Evolutionary conservation across 1,140 invertebrate species (phyloP).

Genomic region (Drosophila miranda): DNA sequence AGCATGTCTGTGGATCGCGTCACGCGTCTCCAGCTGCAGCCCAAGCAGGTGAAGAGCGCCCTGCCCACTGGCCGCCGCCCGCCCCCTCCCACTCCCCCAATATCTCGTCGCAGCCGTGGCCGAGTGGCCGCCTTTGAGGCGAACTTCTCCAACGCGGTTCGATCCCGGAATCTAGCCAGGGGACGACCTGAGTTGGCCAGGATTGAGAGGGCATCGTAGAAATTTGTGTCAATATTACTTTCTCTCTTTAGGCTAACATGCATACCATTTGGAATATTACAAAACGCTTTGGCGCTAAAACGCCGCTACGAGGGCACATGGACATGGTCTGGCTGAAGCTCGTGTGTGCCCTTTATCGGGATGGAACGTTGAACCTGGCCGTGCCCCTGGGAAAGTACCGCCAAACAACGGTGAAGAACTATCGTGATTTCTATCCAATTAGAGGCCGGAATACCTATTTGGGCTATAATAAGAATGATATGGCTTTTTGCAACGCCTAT

Average conservation of each 20-base stretch:
- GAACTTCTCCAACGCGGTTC: constrained; percentile 62
- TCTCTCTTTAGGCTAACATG: constrained; percentile 2
- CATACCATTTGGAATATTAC: constrained; percentile 21
- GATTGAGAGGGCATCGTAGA: constrained; percentile 17
- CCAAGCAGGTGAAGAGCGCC: constrained; percentile 61
- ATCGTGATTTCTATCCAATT: background rate
- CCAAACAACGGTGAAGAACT: constrained; percentile 1
- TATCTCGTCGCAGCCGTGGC: constrained; percentile 3
- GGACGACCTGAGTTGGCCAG: constrained; percentile 54
- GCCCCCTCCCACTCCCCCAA: constrained; percentile 18
- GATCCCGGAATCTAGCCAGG: constrained; percentile 47
- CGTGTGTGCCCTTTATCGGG: background rate
- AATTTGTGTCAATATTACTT: background rate
- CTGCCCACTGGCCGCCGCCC: constrained; percentile 42
- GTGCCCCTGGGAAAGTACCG: background rate
- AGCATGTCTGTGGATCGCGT: constrained; percentile 81
- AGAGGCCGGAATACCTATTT: background rate
- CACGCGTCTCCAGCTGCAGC: constrained; percentile 53
- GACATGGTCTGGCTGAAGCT: constrained; percentile 33
- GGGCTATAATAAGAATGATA: no score
- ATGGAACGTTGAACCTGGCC: background rate
- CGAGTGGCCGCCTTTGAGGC: constrained; percentile 60
- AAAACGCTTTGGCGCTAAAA: constrained; percentile 6
- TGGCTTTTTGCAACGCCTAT: no score
- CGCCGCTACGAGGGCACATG: background rate